Evolutionary conservation across 2,797 vertebrate species (phyloP), one percentile per base, ranked within the genome.

Genomic region (Myiotriccus ornatus): DNA sequence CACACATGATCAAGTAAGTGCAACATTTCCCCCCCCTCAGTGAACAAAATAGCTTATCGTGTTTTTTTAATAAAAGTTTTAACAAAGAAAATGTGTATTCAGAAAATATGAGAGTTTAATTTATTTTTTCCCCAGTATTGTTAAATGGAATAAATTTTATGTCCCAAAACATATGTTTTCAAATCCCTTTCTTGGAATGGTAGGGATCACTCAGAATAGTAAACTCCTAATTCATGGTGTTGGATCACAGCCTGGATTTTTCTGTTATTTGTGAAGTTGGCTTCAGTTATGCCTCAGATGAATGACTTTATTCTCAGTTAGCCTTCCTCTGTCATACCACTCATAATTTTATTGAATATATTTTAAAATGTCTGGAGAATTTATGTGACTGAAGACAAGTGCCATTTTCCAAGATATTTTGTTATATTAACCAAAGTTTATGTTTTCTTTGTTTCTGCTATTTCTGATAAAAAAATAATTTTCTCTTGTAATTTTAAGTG

Each of bases 1-100:
- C 99, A 89, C 98, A 99, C 96, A 99, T 99, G 99, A 99, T 99
- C 97, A 99, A 99, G 99, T 99, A 98, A 99, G 99, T 98, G 50
- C 19, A 69, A 22, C 32, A 63, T 25, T n/a, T 62, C 3, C 28
- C 18, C 75, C 23, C 67, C 27, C 27, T n/a, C n/a, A 53, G 9
- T 50, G 20, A 59, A 44, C 19, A 74, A 63, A 84, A 59, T 9
- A 81, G 6, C 6, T 63, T 50, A 3, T 43, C 93, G 10, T 25
- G 7, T 16, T 32, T 47, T 83, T 93, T 87, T 24, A 81, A 53
- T 68, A 21, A 76, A 85, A 57, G 10, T 24, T 50, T 41, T 65
- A 77, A 43, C 24, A 79, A 47, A 44, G 14, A 35, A 47, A 56
- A n/a, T 7, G 2, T 60, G 1, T 41, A 7, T 37, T 79, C 39